Conservation (phyloP, 2,113 vertebrate species). For the Myotis davidii region DNA sequence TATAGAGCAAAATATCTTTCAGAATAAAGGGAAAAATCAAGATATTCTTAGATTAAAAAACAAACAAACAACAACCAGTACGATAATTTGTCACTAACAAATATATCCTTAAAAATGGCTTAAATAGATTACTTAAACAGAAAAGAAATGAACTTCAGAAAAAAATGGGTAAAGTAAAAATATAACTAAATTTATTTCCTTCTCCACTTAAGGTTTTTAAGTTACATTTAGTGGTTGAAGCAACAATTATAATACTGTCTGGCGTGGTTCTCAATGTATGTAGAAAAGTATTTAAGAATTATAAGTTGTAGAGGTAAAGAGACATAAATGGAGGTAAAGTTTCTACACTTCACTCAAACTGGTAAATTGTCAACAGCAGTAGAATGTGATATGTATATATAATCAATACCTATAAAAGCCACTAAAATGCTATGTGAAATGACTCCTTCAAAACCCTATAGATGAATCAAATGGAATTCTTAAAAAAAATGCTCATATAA, state of each 20-base stretch:
- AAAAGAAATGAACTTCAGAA: not conserved
- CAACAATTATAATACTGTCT: not conserved
- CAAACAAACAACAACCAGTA: not conserved
- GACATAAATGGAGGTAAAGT: not conserved
- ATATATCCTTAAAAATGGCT: not conserved
- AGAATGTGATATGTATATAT: not conserved
- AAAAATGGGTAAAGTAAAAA: not conserved
- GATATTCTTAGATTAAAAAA: not conserved
- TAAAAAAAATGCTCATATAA: not conserved
- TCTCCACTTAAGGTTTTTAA: slow-evolving; percentile 26
- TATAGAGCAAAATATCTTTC: not conserved
- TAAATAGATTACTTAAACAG: not conserved
- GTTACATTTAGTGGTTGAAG: slow-evolving; percentile 13
- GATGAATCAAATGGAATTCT: slow-evolving; percentile 41
- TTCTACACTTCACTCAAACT: not conserved
- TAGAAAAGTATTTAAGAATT: slow-evolving; percentile 47
- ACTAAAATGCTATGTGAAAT: not conserved
- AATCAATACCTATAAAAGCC: not conserved
- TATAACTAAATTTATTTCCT: not conserved
- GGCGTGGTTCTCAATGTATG: not conserved
- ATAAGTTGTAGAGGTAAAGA: not conserved
- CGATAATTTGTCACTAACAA: slow-evolving; percentile 35
- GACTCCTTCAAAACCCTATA: not conserved
- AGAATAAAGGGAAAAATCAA: not conserved
- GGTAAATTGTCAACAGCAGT: slow-evolving; percentile 3